phyloP scores from a whole-genome alignment of 2,113 vertebrate genomes.

The Trochalopteron elliotii region DNA sequence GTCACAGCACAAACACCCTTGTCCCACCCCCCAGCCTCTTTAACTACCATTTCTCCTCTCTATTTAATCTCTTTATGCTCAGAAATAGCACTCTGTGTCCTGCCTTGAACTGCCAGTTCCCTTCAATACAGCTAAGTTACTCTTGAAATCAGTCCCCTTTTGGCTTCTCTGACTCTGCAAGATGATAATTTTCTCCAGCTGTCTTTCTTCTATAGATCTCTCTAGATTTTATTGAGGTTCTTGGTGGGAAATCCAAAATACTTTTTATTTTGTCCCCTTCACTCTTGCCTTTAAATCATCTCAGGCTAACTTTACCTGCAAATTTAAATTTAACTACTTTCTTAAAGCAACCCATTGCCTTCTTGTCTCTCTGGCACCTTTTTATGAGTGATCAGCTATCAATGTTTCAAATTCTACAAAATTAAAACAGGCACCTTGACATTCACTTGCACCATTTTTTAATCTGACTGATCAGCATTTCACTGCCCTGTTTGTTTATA shows the following conservation, averaged over 20 bases:
- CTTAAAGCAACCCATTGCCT: fast-evolving
- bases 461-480: neutral
- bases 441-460: neutral
- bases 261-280: neutral
- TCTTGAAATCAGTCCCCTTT: neutral
- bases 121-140: neutral
- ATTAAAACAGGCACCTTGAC: neutral
- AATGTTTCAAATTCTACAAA: neutral
- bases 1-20: neutral
- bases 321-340: neutral
- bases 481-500: neutral
- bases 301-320: neutral
- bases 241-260: neutral
- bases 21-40: neutral
- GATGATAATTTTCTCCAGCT: neutral
- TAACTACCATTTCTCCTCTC: neutral
- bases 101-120: slow-evolving; percentile 17
- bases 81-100: neutral
- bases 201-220: neutral
- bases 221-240: neutral
- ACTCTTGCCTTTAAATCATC: neutral
- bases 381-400: neutral
- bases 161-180: neutral
- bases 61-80: neutral
- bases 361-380: neutral